Base-by-base conservation (phyloP, 2,113 vertebrate genomes). In the Cryptomyrus ogoouensis region DNA sequence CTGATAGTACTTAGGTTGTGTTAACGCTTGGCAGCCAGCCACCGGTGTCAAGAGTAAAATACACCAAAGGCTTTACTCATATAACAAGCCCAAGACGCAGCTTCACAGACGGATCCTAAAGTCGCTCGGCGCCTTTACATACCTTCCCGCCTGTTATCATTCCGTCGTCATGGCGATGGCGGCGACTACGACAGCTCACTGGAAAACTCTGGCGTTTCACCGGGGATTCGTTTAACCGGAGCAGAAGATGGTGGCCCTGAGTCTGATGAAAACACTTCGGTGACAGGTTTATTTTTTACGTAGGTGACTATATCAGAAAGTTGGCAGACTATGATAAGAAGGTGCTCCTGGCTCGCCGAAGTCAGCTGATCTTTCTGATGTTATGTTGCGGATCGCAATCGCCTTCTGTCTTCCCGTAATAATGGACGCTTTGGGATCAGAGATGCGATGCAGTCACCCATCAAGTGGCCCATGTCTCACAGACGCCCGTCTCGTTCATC, bases 11-110 rank as follows among this genome's bases (percentile, higher is more conserved):
- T 39, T 49, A 58, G 39, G 24, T 88, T 80, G 62, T 91, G 86
- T 91, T 90, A 85, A 92, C n/a, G 31, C 90, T 90, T 91, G 91
- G 90, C 90, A 77, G 19, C 21, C 66, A 62, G 62, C 91, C 90
- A 90, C 86, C 83, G 39, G 46, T 53, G 87, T 8, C 84, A 42
- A 62, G 90, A 77, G 90, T 91, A 56, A 92, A 91, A 91, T 87
- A 91, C 53, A 53, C 66, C 80, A 42, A 46, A 70, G n/a, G n/a
- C 89, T 88, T 89, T 89, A 90, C 50, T 91, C 74, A 44, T 44
- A 44, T 49, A 10, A 47, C 83, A 89, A 91, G 88, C 49, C 49
- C 24, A 42, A 52, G 49, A 90, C 74, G 87, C 19, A n/a, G 9
- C 87, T 58, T 85, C 84, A 15, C 31, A 35, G 27, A 53, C 24